Percentiles rank a stretch among this genome's conserved stretches.
These are phyloP conservation scores for Rhinatrema bivittatum DNA, from an alignment of 2,797 vertebrate species.

Conservation along the genomic window DNA sequence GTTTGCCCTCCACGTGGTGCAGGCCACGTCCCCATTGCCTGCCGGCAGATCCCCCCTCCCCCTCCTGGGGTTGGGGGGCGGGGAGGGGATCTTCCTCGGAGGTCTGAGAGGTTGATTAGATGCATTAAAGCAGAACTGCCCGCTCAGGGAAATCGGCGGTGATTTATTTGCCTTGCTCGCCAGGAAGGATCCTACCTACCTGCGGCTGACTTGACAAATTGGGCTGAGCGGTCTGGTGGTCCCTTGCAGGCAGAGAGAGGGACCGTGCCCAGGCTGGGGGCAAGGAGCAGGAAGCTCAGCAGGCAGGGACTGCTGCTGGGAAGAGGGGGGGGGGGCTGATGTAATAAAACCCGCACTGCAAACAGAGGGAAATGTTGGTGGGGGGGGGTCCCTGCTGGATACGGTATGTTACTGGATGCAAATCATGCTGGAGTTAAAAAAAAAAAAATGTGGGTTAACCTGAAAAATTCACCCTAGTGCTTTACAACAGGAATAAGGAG, in stretches of 20 bases:
- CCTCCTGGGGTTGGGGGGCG: neutral
- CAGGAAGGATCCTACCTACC: constrained; percentile 49
- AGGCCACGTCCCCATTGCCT: neutral
- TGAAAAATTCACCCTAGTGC: too few species aligned
- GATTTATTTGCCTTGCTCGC: constrained; percentile 60
- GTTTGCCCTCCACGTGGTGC: too few species aligned
- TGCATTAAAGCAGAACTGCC: constrained; percentile 42
- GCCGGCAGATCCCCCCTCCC: neutral
- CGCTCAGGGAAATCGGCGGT: constrained; percentile 48
- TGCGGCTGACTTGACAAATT: constrained; percentile 54
- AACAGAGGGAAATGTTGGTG: too few species aligned
- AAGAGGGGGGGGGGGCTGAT: constrained; percentile 27
- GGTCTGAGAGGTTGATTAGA: constrained; percentile 41
- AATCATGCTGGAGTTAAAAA: too few species aligned
- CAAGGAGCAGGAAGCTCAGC: too few species aligned
- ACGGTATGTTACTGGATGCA: too few species aligned
- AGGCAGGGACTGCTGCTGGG: too few species aligned
- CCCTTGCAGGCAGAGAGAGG: constrained; percentile 22
- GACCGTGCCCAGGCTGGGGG: constrained; percentile 15
- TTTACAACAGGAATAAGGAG: too few species aligned
- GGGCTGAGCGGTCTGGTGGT: constrained; percentile 20
- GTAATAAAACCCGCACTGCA: too few species aligned
- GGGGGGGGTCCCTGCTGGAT: too few species aligned
- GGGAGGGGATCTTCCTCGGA: constrained; percentile 45
- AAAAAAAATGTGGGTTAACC: too few species aligned